phyloP scores from a whole-genome alignment of 2,888 invertebrate species.

The Flexamia atlantica region DNA sequence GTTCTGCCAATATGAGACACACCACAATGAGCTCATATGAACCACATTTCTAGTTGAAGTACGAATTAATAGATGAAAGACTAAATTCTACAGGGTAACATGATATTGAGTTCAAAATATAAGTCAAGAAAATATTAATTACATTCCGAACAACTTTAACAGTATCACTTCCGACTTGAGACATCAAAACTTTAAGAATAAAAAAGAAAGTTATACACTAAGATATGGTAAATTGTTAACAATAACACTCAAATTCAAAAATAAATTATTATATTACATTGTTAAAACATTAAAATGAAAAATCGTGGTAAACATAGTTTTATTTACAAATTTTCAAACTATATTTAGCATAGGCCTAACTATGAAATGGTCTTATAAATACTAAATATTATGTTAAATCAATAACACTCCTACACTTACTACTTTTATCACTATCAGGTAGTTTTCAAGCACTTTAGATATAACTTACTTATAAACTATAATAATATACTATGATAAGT shows the following conservation, averaged over 20 bases:
- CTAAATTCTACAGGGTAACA: slow-evolving; percentile 47
- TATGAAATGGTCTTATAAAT: slow-evolving; percentile 30
- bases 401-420: slow-evolving; percentile 5
- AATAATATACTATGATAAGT: neutral
- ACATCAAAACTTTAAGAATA: slow-evolving; percentile 29
- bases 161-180: slow-evolving; percentile 11
- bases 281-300: neutral
- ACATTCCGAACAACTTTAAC: slow-evolving; percentile 39
- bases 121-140: slow-evolving; percentile 9
- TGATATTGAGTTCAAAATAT: slow-evolving; percentile 43
- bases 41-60: slow-evolving; percentile 16
- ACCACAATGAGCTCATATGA: neutral
- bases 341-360: slow-evolving; percentile 27
- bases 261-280: slow-evolving; percentile 2
- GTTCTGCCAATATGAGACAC: too few relatives aligned
- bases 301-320: neutral
- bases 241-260: slow-evolving; percentile 39
- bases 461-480: slow-evolving; percentile 41
- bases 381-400: slow-evolving; percentile 21
- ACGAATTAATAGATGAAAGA: slow-evolving; percentile 45
- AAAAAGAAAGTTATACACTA: slow-evolving; percentile 21
- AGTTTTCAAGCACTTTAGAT: slow-evolving; percentile 40
- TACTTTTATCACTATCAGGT: slow-evolving; percentile 37
- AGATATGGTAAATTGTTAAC: slow-evolving; percentile 44
- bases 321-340: slow-evolving; percentile 32